These are phyloP conservation scores for Agrenia bidenticulata DNA, from an alignment of 2,888 invertebrate species.

Conservation along the genomic window DNA sequence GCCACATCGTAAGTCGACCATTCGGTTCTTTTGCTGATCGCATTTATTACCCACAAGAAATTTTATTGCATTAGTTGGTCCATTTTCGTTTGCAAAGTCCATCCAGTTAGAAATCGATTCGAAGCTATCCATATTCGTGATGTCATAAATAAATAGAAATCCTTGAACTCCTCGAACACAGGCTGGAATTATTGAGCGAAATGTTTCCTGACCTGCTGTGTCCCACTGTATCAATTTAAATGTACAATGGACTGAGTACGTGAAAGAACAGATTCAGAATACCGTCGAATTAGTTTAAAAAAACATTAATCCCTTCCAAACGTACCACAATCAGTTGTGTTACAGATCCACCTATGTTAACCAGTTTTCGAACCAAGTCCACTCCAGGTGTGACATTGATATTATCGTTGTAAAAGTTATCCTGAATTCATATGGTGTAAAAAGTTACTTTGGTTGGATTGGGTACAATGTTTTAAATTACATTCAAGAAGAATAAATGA, in stretches of 20 bases:
- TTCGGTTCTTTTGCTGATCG: conserved; percentile 39
- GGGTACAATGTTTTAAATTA: no score
- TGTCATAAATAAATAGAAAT: conserved; percentile 50
- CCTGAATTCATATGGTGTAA: conserved; percentile 28
- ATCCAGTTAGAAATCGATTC: conserved; percentile 48
- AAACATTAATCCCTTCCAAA: not conserved
- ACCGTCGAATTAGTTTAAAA: not conserved
- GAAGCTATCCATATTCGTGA: conserved; percentile 41
- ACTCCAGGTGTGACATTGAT: conserved; percentile 47
- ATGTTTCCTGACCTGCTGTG: conserved; percentile 44
- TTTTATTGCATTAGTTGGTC: conserved; percentile 46
- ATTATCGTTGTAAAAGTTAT: conserved; percentile 43
- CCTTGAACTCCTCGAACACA: conserved; percentile 51
- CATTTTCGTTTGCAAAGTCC: conserved; percentile 48
- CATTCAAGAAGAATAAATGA: no score
- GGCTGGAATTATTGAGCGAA: conserved; percentile 47
- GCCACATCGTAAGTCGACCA: conserved; percentile 42
- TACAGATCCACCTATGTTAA: conserved; percentile 46
- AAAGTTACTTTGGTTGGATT: not conserved
- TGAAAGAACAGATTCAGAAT: no score
- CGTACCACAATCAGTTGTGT: conserved; percentile 47
- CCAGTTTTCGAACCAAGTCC: conserved; percentile 48
- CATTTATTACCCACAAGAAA: conserved; percentile 50
- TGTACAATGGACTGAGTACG: not conserved
- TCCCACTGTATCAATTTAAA: conserved; percentile 6